A percentile compares a stretch with the other conserved stretches of the same genome.
Evolutionary conservation across 2,888 invertebrate genomes (phyloP).

Genomic region (Cerceris ruficornis): DNA sequence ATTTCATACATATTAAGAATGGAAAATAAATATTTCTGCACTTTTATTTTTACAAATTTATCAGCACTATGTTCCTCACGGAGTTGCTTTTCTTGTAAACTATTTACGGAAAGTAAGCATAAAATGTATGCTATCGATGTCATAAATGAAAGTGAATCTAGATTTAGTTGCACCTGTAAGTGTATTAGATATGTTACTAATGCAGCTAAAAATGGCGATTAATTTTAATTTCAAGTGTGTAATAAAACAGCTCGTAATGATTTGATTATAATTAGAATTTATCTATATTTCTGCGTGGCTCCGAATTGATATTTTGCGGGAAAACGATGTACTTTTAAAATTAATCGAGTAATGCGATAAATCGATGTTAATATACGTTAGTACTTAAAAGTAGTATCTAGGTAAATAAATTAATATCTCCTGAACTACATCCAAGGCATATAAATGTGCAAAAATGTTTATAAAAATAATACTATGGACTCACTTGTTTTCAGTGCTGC

Average conservation of each 20-base stretch:
- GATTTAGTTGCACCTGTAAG: no score
- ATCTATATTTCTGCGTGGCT: not conserved
- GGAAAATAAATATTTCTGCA: constrained; percentile 1
- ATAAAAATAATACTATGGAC: constrained; percentile 56
- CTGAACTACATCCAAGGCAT: constrained; percentile 40
- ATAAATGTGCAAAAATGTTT: constrained; percentile 55
- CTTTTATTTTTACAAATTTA: constrained; percentile 4
- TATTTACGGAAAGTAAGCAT: no score
- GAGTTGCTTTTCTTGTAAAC: no score
- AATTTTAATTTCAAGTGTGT: no score
- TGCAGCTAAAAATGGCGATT: no score
- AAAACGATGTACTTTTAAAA: constrained; percentile 4
- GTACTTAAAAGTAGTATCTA: constrained; percentile 8
- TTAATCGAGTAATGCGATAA: not conserved
- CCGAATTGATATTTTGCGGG: constrained; percentile 4
- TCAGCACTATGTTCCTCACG: constrained; percentile 2
- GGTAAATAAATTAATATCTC: constrained; percentile 15
- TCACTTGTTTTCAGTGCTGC: constrained; percentile 71
- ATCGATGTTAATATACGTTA: not conserved
- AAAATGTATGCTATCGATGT: no score
- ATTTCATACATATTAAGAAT: constrained; percentile 15
- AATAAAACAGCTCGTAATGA: no score
- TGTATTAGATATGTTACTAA: no score
- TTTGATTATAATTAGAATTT: not conserved
- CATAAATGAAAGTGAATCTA: no score